phyloP scores from a whole-genome alignment of 2,888 invertebrate genomes.

The Ectemnius lituratus region DNA sequence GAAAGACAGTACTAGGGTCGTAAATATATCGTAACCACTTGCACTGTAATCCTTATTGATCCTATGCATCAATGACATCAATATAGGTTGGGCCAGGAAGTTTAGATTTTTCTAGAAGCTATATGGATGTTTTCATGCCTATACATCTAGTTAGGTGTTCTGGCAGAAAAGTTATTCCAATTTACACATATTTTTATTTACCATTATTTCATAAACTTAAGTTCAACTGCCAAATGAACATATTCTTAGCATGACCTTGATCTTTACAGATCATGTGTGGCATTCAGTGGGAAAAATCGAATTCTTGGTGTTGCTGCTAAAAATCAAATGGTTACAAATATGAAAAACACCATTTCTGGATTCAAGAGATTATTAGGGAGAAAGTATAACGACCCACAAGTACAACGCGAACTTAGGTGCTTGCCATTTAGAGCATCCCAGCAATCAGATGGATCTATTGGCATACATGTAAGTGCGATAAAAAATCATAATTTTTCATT shows the following conservation, averaged over 20 bases:
- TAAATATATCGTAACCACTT: not conserved
- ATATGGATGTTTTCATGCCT: not conserved
- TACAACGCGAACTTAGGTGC: slow-evolving; percentile 89
- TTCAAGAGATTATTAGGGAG: slow-evolving; percentile 96
- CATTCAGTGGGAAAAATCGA: slow-evolving; percentile 95
- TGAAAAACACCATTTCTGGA: slow-evolving; percentile 96
- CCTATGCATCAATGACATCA: slow-evolving; percentile 1
- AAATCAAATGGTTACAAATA: slow-evolving; percentile 97
- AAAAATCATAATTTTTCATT: not conserved
- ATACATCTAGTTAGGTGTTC: not conserved
- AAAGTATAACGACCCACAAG: slow-evolving; percentile 91
- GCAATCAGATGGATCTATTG: slow-evolving; percentile 88
- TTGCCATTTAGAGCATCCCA: slow-evolving; percentile 90
- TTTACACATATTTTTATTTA: not conserved
- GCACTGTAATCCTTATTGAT: slow-evolving; percentile 15
- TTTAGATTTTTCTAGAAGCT: slow-evolving; percentile 34
- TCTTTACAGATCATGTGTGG: slow-evolving; percentile 91
- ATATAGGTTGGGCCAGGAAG: not conserved
- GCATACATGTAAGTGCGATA: slow-evolving; percentile 85
- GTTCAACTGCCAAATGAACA: not conserved
- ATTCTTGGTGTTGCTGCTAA: slow-evolving; percentile 97
- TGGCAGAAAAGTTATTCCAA: not conserved
- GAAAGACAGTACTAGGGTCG: not conserved
- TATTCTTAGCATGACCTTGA: slow-evolving; percentile 4
- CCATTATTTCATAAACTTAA: not conserved